These are phyloP conservation scores for Megathymus violae DNA, from an alignment of 1,140 invertebrate species.

Conservation along the genomic window DNA sequence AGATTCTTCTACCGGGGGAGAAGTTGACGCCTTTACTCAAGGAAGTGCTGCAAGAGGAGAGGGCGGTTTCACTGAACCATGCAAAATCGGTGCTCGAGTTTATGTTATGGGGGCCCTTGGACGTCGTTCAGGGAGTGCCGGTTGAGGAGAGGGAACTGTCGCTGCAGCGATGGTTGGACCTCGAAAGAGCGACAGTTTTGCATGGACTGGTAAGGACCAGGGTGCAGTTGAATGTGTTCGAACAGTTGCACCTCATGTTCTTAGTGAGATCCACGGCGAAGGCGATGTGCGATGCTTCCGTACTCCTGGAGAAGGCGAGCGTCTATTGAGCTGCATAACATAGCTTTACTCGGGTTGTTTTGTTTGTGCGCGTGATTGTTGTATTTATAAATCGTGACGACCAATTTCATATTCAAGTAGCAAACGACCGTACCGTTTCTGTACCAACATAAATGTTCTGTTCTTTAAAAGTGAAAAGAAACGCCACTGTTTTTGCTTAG, in stretches of 20 bases:
- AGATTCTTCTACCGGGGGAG: slow-evolving; percentile 86
- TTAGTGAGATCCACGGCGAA: slow-evolving; percentile 91
- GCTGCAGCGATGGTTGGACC: slow-evolving; percentile 91
- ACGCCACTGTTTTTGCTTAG: too few species aligned
- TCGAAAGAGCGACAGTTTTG: slow-evolving; percentile 91
- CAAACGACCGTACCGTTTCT: too few species aligned
- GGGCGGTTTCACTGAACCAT: slow-evolving; percentile 88
- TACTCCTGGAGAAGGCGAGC: slow-evolving; percentile 85
- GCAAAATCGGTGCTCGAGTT: slow-evolving; percentile 92
- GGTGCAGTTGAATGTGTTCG: slow-evolving; percentile 89
- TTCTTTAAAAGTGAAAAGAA: too few species aligned
- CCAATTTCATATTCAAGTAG: too few species aligned
- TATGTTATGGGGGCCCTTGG: slow-evolving; percentile 93
- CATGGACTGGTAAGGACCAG: slow-evolving; percentile 90
- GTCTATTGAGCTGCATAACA: slow-evolving; percentile 65
- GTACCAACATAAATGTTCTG: too few species aligned
- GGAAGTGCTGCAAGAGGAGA: slow-evolving; percentile 88
- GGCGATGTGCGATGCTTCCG: slow-evolving; percentile 90
- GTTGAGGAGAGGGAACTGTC: slow-evolving; percentile 88
- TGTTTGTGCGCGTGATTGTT: slow-evolving; percentile 30
- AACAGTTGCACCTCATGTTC: slow-evolving; percentile 92
- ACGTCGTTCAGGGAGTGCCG: slow-evolving; percentile 87
- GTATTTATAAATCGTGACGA: too few species aligned
- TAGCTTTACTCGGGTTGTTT: slow-evolving; percentile 52
- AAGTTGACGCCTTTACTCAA: slow-evolving; percentile 87